Percentiles rank a stretch among this genome's conserved stretches.
Evolutionary conservation across 2,797 vertebrate species (phyloP).

Genomic region (Sebastes hopkinsi): DNA sequence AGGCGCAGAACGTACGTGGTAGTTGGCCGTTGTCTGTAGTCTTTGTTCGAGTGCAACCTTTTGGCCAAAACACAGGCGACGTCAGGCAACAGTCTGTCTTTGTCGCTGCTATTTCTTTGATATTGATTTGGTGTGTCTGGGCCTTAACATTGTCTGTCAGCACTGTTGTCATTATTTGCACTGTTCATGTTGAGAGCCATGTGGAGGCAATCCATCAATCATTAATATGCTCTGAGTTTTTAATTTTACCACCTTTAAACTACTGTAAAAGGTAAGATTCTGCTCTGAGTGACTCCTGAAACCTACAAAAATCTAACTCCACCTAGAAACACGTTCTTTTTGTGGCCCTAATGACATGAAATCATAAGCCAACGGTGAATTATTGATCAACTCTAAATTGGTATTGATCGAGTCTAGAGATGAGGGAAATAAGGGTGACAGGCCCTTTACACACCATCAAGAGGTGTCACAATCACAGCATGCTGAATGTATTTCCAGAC

Average conservation of each 20-base stretch:
- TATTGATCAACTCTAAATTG: constrained; percentile 84
- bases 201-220: neutral
- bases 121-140: too few species aligned
- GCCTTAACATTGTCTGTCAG: too few species aligned
- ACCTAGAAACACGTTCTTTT: neutral
- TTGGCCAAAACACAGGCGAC: too few species aligned
- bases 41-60: too few species aligned
- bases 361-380: constrained; percentile 80
- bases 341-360: constrained; percentile 64
- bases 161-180: neutral
- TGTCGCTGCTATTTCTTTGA: too few species aligned
- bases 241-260: neutral
- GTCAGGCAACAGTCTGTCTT: too few species aligned
- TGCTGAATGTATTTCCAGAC: constrained; percentile 22
- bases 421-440: constrained; percentile 43
- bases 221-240: neutral
- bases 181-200: neutral
- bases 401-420: constrained; percentile 80
- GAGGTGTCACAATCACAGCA: constrained; percentile 35
- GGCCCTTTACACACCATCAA: constrained; percentile 30
- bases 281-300: neutral
- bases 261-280: neutral
- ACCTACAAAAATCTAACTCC: neutral
- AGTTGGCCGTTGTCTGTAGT: too few species aligned
- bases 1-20: too few species aligned